phyloP scores from a whole-genome alignment of 2,113 vertebrate genomes.

The Amblyopsis rosae region DNA sequence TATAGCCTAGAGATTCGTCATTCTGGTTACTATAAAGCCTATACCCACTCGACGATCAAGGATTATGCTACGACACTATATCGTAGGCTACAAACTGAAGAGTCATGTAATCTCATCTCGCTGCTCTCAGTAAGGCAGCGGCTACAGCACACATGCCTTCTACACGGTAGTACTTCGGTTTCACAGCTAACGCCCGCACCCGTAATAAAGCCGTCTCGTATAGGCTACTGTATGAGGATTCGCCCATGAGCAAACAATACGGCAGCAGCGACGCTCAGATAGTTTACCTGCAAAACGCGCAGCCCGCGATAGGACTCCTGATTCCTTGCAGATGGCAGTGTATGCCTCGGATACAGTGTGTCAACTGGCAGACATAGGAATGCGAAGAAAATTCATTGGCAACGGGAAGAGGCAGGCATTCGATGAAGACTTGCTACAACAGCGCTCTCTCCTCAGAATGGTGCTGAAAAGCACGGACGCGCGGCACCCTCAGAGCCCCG shows the following conservation, averaged over 20 bases:
- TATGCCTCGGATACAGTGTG: conserved; percentile 56
- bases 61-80: conserved; percentile 52
- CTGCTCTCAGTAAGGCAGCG: background rate
- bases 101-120: conserved; percentile 52
- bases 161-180: too few relatives aligned
- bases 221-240: conserved; percentile 17
- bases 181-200: conserved; percentile 27
- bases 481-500: conserved; percentile 50
- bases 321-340: conserved; percentile 60
- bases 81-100: conserved; percentile 45
- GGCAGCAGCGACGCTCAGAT: conserved; percentile 31
- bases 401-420: conserved; percentile 62
- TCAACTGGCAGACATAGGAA: conserved; percentile 76
- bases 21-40: conserved; percentile 29
- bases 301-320: conserved; percentile 58
- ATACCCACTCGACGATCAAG: conserved; percentile 40
- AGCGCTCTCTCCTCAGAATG: conserved; percentile 52
- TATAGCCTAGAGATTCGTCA: conserved; percentile 19
- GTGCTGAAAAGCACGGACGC: conserved; percentile 67
- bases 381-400: conserved; percentile 70
- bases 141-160: background rate
- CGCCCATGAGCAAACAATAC: conserved; percentile 39
- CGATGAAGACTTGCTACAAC: conserved; percentile 56
- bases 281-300: conserved; percentile 40
- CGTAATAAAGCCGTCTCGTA: conserved; percentile 17